A percentile compares a stretch with the other conserved stretches of the same genome.
Conservation (phyloP, 2,888 invertebrate genomes). For the Aphidoletes aphidimyza region DNA sequence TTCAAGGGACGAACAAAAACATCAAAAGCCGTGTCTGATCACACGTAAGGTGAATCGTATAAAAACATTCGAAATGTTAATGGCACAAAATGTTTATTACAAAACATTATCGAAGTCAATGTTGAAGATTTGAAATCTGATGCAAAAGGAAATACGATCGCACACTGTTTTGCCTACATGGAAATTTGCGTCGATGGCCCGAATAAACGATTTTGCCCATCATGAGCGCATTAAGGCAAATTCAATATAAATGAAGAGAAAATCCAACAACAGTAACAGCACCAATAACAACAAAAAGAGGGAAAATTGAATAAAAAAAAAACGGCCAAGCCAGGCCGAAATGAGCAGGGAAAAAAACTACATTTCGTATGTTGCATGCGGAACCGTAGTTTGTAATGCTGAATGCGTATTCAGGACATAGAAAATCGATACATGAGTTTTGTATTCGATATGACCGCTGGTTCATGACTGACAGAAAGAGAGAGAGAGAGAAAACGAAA, state of each 20-base stretch:
- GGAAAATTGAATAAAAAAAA: neutral
- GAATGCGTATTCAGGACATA: neutral
- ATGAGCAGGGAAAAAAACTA: constrained; percentile 4
- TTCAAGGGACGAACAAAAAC: neutral
- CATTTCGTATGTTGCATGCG: neutral
- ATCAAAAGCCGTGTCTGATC: neutral
- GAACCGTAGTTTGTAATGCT: neutral
- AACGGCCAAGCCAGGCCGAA: neutral
- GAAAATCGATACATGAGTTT: neutral
- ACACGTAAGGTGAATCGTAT: neutral
- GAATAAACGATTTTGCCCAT: neutral
- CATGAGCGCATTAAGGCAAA: neutral
- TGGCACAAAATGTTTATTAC: constrained; percentile 4
- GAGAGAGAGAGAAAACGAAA: neutral
- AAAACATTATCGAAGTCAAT: neutral
- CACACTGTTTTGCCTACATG: neutral
- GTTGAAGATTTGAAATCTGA: constrained; percentile 15
- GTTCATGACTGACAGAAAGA: neutral
- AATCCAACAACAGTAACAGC: neutral
- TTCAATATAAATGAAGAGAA: neutral
- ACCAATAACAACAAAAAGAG: neutral
- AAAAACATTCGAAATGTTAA: neutral
- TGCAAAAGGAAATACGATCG: neutral
- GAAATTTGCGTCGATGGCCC: too few species aligned
- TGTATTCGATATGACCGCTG: neutral